These are phyloP conservation scores for Dasypolia templi DNA, from an alignment of 2,888 invertebrate genomes.

Conservation along the genomic window DNA sequence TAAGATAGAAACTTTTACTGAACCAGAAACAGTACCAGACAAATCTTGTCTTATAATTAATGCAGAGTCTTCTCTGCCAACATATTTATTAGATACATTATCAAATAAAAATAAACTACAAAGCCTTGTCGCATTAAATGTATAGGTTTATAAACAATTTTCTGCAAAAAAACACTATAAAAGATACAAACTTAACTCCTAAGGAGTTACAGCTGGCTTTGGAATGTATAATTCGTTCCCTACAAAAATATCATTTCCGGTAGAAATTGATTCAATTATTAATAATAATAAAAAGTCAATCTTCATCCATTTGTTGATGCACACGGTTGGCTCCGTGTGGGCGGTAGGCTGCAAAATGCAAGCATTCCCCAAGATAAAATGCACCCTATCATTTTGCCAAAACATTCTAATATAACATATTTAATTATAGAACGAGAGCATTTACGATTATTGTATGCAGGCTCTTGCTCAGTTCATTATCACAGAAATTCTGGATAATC, in stretches of 20 bases:
- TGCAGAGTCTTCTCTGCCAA: too few relatives aligned
- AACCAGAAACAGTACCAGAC: neutral
- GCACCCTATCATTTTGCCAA: constrained; percentile 3
- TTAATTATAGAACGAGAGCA: constrained; percentile 3
- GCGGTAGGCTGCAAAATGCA: neutral
- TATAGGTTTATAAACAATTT: too few relatives aligned
- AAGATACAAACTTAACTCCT: too few relatives aligned
- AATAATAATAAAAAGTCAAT: neutral
- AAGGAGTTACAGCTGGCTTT: too few relatives aligned
- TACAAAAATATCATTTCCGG: too few relatives aligned
- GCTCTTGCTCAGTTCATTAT: constrained; percentile 1
- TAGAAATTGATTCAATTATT: too few relatives aligned
- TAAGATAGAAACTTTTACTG: neutral
- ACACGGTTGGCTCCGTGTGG: neutral
- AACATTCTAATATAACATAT: neutral
- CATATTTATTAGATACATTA: too few relatives aligned
- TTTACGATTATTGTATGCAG: neutral
- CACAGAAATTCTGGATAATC: constrained; percentile 1
- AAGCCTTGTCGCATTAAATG: too few relatives aligned
- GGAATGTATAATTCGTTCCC: too few relatives aligned
- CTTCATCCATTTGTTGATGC: neutral
- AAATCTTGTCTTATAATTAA: neutral
- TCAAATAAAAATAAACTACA: too few relatives aligned
- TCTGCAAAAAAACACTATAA: too few relatives aligned
- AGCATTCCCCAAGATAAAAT: neutral